Evolutionary conservation across 30 jellyfish, hydroid and myxozoan genomes (phyloP), one percentile per base, ranked within the genome.

Genomic region (Cassiopea xamachana): DNA sequence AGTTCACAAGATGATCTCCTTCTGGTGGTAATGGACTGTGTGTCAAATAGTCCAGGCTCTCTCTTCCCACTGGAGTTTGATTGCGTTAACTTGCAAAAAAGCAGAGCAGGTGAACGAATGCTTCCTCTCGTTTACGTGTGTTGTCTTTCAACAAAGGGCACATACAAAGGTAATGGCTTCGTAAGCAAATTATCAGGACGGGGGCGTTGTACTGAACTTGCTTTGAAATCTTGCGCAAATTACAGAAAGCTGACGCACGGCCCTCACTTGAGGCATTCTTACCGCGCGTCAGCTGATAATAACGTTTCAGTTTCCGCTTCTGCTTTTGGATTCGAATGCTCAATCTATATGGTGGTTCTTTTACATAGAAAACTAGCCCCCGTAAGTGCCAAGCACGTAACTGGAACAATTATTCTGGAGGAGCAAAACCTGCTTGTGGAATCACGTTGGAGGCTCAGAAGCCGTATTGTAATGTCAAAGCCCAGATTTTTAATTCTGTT

Each of bases 111-210:
- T 71, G 80, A 71, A 12, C 5, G 80, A 19, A 67, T 5, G 19
- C 43, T 13, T 15, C 46, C 43, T 7, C 50, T 5, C 39, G 39
- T 27, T 8, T 71, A 55, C 80, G 80, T 71, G 80, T 27, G 39
- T 27, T 27, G 39, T 7, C 80, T 71, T 71, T 71, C 80, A 71
- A 19, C 16, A n/a, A 19, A 71, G 51, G 27, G 7, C 10, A 71
- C 76, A 71, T 18, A 6, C 80, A 71, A 14, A 68, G 17, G 80
- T 71, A 71, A 14, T 71, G 3, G 80, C 18, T 71, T 71, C 18
- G 80, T 71, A 71, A 71, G 80, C 80, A 71, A 43, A 71, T 14
- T 71, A 19, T 5, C 51, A 4, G 15, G 80, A 71, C 80, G 80
- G 80, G 80, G 80, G 80, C 46, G 6, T 16, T 4, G 27, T 4